Percentiles rank a stretch among this genome's conserved stretches.
Conservation (phyloP, 2,113 vertebrate species). For the Andinoacara biseriatus region DNA sequence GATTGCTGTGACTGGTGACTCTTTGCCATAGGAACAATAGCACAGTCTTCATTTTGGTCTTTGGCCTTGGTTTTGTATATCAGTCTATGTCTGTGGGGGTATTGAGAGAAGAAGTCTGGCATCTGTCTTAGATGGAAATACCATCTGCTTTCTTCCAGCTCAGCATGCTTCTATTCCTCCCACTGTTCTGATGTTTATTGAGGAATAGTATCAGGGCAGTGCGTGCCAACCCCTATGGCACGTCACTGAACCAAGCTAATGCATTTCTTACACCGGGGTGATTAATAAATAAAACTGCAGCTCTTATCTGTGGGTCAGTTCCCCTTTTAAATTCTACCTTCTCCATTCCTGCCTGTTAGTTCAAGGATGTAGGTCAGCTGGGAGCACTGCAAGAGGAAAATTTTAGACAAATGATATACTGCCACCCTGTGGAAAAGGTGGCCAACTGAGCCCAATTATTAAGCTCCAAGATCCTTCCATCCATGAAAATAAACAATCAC, state of each 20-base stretch:
- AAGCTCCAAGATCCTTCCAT: neutral
- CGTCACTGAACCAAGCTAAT: conserved; percentile 1
- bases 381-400: conserved; percentile 48
- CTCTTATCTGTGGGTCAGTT: conserved; percentile 38
- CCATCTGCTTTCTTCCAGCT: conserved; percentile 71
- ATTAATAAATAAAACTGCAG: conserved; percentile 61
- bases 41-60: conserved; percentile 12
- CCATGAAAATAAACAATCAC: neutral
- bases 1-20: neutral
- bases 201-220: conserved; percentile 21
- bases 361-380: conserved; percentile 77
- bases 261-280: conserved; percentile 1
- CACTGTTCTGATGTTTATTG: conserved; percentile 50
- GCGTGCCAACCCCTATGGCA: conserved; percentile 1
- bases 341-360: conserved; percentile 50
- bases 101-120: conserved; percentile 50
- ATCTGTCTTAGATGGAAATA: conserved; percentile 65
- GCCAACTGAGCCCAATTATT: neutral
- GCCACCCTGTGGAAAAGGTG: conserved; percentile 64
- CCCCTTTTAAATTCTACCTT: conserved; percentile 47
- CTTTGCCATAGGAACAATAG: neutral
- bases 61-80: conserved; percentile 22
- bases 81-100: conserved; percentile 35
- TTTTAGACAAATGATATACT: conserved; percentile 47
- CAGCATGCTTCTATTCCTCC: conserved; percentile 59